Conservation (phyloP, 2,113 vertebrate species). For the Malaclemys terrapin region DNA sequence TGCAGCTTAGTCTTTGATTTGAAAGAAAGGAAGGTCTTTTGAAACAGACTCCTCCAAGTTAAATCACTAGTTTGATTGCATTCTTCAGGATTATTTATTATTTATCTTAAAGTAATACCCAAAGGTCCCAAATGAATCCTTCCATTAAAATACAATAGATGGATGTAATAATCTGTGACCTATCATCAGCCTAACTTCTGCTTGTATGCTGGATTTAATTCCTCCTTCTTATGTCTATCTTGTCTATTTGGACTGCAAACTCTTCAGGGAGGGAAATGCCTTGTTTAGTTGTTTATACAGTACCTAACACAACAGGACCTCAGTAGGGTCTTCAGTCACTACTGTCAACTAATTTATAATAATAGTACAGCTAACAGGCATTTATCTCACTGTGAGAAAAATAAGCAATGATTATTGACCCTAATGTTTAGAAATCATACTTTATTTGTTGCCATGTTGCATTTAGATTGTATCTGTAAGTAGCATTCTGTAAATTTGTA, state of each 20-base stretch:
- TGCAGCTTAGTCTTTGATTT: neutral
- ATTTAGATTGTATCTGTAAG: neutral
- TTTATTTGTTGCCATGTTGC: neutral
- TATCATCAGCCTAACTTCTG: neutral
- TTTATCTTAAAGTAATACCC: neutral
- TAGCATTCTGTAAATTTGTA: neutral
- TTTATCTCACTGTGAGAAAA: neutral
- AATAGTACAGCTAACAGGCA: neutral
- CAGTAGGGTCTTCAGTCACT: neutral
- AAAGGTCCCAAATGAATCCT: neutral
- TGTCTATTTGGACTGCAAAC: neutral
- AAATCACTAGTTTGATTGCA: neutral
- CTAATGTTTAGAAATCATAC: neutral
- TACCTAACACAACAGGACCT: neutral
- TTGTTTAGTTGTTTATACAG: neutral
- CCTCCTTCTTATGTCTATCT: neutral
- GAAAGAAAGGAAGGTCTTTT: neutral
- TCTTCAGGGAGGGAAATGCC: neutral
- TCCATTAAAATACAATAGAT: neutral
- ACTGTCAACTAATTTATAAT: neutral
- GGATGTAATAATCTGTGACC: accelerated
- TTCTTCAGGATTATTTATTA: neutral
- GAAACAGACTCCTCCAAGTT: neutral
- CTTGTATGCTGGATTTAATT: neutral
- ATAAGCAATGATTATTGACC: neutral